phyloP scores from a whole-genome alignment of 2,113 vertebrate species.

The Lamprotornis superbus region DNA sequence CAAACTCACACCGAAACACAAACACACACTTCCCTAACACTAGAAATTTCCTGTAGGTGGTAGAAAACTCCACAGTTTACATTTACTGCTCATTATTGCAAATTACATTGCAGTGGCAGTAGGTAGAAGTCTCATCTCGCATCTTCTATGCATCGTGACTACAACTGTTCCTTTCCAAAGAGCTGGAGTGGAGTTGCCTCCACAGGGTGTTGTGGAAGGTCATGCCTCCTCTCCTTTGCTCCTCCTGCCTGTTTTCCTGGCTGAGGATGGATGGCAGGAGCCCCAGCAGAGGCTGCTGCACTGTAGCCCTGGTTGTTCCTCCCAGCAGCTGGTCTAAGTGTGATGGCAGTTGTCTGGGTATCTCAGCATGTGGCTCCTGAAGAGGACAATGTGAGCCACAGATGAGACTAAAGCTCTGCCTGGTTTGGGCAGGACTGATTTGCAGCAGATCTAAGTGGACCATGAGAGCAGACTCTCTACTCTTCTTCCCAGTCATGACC shows the following conservation, averaged over 20 bases:
- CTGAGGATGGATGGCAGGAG: not conserved
- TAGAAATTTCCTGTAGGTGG: not conserved
- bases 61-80: not conserved
- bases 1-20: not conserved
- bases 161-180: not conserved
- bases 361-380: not conserved
- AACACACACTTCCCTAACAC: not conserved
- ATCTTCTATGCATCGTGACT: fast-evolving
- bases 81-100: not conserved
- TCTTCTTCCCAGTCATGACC: not conserved
- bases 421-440: not conserved
- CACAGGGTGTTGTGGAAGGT: not conserved
- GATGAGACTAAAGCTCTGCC: not conserved
- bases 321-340: not conserved
- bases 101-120: not conserved
- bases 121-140: not conserved
- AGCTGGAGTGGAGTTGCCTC: not conserved
- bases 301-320: not conserved
- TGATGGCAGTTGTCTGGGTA: not conserved
- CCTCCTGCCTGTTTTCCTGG: not conserved
- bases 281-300: not conserved
- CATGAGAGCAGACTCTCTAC: not conserved
- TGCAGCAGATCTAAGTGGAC: not conserved
- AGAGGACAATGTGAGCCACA: not conserved
- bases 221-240: not conserved